Conservation (phyloP, 1,140 invertebrate genomes). For the Triops cancriformis region DNA sequence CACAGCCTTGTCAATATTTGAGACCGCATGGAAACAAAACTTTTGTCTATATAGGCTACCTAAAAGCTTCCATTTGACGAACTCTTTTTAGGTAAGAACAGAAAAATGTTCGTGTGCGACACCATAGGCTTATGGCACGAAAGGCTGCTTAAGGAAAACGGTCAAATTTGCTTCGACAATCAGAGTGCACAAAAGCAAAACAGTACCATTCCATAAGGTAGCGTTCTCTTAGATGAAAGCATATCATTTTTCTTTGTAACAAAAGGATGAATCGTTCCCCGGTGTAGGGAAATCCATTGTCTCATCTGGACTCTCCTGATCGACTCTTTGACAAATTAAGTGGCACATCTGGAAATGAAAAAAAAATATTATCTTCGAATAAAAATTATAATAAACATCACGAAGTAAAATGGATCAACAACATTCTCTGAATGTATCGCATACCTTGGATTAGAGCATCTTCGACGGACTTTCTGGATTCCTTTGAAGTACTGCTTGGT, state of each 20-base stretch:
- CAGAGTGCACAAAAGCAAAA: neutral
- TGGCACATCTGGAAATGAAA: neutral
- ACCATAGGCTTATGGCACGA: neutral
- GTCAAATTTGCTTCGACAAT: neutral
- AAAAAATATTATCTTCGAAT: neutral
- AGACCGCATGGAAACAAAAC: neutral
- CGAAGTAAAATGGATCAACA: neutral
- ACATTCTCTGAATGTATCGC: no score
- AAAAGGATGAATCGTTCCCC: neutral
- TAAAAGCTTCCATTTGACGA: neutral
- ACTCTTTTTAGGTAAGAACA: neutral
- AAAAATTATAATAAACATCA: neutral
- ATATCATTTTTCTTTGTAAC: neutral
- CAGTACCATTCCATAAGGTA: neutral
- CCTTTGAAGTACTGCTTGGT: conserved; percentile 9
- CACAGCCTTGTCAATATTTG: conserved; percentile 13
- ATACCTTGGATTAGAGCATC: neutral
- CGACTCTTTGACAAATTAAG: conserved; percentile 5
- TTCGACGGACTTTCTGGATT: neutral
- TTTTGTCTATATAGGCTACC: neutral
- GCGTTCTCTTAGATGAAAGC: neutral
- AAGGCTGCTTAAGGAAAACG: neutral
- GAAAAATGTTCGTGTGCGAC: neutral
- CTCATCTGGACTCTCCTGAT: neutral
- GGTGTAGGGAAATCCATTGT: neutral